These are phyloP conservation scores for Brachypodius melanocephalos DNA, from an alignment of 2,113 vertebrate genomes.

Conservation along the genomic window DNA sequence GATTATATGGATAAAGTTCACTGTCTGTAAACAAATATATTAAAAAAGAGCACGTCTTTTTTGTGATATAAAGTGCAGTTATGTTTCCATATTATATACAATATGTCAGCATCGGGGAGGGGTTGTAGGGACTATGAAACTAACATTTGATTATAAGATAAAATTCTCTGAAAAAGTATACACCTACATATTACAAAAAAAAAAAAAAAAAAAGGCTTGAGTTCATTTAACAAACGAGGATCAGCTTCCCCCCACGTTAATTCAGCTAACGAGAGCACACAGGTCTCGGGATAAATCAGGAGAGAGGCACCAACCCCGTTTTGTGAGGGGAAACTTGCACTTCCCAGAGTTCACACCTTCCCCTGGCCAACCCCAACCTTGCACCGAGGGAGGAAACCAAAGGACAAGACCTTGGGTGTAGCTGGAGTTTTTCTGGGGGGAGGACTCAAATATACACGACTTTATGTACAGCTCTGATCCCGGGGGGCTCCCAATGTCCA, in stretches of 20 bases:
- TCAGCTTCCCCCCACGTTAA: background rate
- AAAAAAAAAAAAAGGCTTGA: background rate
- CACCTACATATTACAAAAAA: constrained; percentile 47
- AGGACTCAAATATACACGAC: background rate
- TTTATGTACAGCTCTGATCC: background rate
- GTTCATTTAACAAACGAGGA: background rate
- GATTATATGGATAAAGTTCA: constrained; percentile 61
- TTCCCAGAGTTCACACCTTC: background rate
- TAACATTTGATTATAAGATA: background rate
- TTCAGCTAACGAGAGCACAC: background rate
- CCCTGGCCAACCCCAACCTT: background rate
- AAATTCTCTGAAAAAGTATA: constrained; percentile 52
- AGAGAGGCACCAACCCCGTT: background rate
- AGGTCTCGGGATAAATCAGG: background rate
- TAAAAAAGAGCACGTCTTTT: constrained; percentile 50
- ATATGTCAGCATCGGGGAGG: background rate
- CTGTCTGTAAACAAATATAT: constrained; percentile 69
- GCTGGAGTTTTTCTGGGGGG: background rate
- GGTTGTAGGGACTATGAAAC: background rate
- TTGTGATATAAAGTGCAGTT: constrained; percentile 66
- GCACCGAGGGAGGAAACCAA: background rate
- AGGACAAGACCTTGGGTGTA: background rate
- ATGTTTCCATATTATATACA: constrained; percentile 68
- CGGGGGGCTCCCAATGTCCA: background rate
- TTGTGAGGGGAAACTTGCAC: background rate